Conservation (phyloP, 1,140 invertebrate genomes). For the Procambarus virginalis region DNA sequence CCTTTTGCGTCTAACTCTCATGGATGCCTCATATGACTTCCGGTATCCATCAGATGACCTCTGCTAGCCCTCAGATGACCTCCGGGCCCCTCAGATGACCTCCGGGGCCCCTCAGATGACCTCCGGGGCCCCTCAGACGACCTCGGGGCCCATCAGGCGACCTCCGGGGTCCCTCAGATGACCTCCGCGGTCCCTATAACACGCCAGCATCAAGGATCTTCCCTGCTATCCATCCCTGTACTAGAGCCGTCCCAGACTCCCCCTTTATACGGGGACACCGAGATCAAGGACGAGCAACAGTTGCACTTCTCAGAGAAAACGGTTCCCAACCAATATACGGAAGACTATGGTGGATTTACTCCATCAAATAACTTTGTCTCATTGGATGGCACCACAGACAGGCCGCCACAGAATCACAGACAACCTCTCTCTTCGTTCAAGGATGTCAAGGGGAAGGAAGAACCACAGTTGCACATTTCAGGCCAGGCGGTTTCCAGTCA, state of each 20-base stretch:
- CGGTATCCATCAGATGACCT: background rate
- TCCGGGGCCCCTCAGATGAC: too few species aligned
- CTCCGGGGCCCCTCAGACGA: too few species aligned
- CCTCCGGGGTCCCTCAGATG: background rate
- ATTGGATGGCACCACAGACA: background rate
- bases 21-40: background rate
- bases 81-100: too few species aligned
- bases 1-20: background rate
- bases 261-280: background rate
- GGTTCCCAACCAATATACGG: background rate
- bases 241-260: background rate
- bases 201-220: background rate
- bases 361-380: background rate
- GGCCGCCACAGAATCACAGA: background rate
- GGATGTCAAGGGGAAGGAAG: too few species aligned
- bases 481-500: background rate
- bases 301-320: background rate
- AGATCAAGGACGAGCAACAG: background rate
- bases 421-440: too few species aligned
- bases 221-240: background rate
- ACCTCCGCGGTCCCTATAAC: background rate
- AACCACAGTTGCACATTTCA: background rate
- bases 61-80: too few species aligned
- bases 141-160: too few species aligned
- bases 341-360: background rate